A percentile compares a stretch with the other conserved stretches of the same genome.
Conservation (phyloP, 2,113 vertebrate genomes). For the Peucedramus taeniatus region DNA sequence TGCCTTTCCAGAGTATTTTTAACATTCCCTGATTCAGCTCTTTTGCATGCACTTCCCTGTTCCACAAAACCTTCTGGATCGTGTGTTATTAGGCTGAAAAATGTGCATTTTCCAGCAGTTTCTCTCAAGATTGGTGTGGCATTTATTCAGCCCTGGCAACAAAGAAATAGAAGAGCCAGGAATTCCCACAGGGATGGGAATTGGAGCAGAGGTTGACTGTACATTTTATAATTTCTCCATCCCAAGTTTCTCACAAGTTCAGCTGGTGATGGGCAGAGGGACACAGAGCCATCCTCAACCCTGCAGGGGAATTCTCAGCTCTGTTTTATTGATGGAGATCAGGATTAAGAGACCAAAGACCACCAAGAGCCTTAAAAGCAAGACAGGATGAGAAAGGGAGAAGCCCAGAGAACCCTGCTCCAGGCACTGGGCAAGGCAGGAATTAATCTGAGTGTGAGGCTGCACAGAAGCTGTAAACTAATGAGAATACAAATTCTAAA, state of each 20-base stretch:
- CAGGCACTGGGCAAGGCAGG: background rate
- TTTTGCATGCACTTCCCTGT: background rate
- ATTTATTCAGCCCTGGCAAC: background rate
- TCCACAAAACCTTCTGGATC: background rate
- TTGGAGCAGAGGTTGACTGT: background rate
- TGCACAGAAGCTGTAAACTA: background rate
- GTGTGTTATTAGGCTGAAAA: background rate
- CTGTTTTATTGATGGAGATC: background rate
- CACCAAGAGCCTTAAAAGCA: background rate
- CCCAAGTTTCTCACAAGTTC: background rate
- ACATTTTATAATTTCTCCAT: background rate
- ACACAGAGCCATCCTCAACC: background rate
- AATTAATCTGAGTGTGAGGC: background rate
- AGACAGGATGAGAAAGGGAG: background rate
- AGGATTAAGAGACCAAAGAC: background rate
- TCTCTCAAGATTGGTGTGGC: background rate
- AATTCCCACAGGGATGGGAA: background rate
- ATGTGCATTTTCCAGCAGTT: background rate
- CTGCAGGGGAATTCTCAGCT: background rate
- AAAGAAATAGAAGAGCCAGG: background rate
- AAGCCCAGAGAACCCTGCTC: background rate
- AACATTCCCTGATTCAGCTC: background rate
- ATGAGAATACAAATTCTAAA: background rate
- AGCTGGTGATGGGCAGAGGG: background rate
- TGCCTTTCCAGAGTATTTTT: background rate